Base-by-base conservation (phyloP, 1,140 invertebrate genomes). In the Hypsibius dujardini region DNA sequence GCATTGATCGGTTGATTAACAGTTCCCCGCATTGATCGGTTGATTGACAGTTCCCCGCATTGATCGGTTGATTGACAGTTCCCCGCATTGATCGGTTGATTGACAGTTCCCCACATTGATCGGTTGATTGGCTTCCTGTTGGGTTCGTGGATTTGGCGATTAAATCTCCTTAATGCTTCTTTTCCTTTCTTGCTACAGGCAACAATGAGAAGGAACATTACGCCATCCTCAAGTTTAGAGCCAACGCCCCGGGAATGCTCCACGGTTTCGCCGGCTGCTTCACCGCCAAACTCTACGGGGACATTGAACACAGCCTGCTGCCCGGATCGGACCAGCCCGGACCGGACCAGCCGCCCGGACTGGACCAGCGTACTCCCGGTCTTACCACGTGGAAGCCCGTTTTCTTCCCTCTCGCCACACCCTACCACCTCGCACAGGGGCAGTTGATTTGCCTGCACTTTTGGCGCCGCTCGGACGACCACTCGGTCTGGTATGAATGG, bases 191-290 rank as follows among this genome's bases (percentile, higher is more conserved):
- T 28, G 28, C 28, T 28, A 28, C 28, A 28, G 28, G 28, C 28
- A 28, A 28, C 28, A 28, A 28, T 28, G 28, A 28, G 28, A 28
- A 28, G 28, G 28, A 28, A 28, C 0, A 28, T 28, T 28, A 28
- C 28, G 28, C 28, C 28, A 28, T 28, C 28, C 28, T 90, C 2
- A 82, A 81, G 46, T 98, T 95, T 80, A 77, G 82, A 2, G 84
- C 86, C 0, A 76, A 82, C 45, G 83, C 87, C 74, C 87, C 92
- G 75, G 86, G 86, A 76, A 84, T 94, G 1, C 79, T 97, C 60
- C 92, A 95, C 79, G 94, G 92, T 2, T 91, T 98, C 79, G 88
- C 87, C 70, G 95, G 95, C 1, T 98, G 93, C 78, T 98, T 98
- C 82, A 88, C 94, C 75, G 86, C 89, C 62, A 79, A 85, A 69